phyloP scores from a whole-genome alignment of 2,797 vertebrate genomes.

The Dallia pectoralis region DNA sequence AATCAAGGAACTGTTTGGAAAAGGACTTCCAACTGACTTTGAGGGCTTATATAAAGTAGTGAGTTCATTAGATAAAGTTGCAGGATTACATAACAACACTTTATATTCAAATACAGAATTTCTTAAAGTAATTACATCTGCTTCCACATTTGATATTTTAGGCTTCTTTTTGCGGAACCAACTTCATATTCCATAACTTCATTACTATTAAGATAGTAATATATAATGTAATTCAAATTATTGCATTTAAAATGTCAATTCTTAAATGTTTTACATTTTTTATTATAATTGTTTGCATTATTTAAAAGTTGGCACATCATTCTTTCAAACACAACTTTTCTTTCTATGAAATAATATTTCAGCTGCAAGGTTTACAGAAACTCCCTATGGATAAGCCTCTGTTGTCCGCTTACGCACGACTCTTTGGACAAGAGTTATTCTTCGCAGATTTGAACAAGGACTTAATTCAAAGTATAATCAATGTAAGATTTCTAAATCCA shows the following conservation, averaged over 20 bases:
- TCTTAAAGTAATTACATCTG: no score
- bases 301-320: not conserved
- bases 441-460: conserved; percentile 73
- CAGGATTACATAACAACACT: no score
- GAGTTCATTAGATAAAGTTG: conserved; percentile 41
- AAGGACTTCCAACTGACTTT: conserved; percentile 60
- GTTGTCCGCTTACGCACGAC: conserved; percentile 69
- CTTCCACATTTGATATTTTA: no score
- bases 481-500: conserved; percentile 62
- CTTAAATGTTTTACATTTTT: no score
- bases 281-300: no score
- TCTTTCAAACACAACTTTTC: not conserved
- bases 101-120: no score
- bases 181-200: no score
- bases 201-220: no score
- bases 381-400: conserved; percentile 69
- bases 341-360: conserved; percentile 26
- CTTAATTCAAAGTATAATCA: conserved; percentile 59
- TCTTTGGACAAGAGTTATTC: conserved; percentile 78
- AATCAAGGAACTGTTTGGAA: conserved; percentile 71
- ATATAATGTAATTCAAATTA: no score
- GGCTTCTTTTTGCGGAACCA: no score
- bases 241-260: no score
- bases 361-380: conserved; percentile 79
- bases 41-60: conserved; percentile 74